These are phyloP conservation scores for Eretmochelys imbricata DNA, from an alignment of 2,113 vertebrate species.

Conservation along the genomic window DNA sequence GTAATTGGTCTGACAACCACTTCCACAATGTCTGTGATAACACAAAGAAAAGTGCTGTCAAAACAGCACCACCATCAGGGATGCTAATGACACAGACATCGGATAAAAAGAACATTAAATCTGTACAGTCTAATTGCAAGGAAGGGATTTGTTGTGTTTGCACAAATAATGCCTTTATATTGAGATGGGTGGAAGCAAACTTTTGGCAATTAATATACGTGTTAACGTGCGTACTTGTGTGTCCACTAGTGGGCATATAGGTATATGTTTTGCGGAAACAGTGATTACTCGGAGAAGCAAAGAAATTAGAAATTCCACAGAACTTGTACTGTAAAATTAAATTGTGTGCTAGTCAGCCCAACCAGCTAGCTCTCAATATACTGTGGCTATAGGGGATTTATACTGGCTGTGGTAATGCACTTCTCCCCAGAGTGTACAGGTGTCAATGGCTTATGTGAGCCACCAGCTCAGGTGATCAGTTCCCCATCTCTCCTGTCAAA, in stretches of 20 bases:
- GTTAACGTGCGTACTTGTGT: background rate
- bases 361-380: background rate
- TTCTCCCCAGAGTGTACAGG: background rate
- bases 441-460: background rate
- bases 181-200: background rate
- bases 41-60: slow-evolving; percentile 58
- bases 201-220: background rate
- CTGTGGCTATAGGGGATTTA: background rate
- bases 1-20: slow-evolving; percentile 54
- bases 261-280: background rate
- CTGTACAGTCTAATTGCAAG: slow-evolving; percentile 22
- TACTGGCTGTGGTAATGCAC: background rate
- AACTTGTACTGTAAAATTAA: background rate
- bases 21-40: slow-evolving; percentile 30
- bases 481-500: background rate
- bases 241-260: background rate
- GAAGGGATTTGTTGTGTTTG: background rate
- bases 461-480: background rate
- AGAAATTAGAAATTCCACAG: background rate
- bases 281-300: background rate
- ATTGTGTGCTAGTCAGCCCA: background rate
- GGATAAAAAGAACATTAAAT: slow-evolving; percentile 19
- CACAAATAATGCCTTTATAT: background rate
- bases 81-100: slow-evolving; percentile 11
- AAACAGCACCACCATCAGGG: background rate